Evolutionary conservation across 2,797 vertebrate species (phyloP).

Genomic region (Schizopygopsis pylzovi): DNA sequence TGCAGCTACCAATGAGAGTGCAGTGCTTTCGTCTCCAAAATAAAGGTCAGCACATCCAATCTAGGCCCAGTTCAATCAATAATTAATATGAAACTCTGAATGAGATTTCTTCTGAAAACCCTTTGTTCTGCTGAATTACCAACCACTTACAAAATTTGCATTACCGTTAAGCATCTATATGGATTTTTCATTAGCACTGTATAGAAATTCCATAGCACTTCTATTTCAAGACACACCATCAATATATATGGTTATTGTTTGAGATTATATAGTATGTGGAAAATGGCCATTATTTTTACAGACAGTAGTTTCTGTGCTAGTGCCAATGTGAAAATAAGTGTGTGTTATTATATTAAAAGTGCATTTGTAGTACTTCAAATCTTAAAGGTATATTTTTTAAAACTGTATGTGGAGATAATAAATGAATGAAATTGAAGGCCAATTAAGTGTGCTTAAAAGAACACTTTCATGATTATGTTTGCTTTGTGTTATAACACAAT

Average conservation of each 20-base stretch:
- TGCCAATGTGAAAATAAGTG: background rate
- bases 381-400: background rate
- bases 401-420: background rate
- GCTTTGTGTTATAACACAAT: background rate
- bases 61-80: background rate
- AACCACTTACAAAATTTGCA: background rate
- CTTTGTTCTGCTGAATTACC: background rate
- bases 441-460: too few relatives aligned
- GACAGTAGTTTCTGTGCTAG: background rate
- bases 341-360: background rate
- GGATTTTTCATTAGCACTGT: background rate
- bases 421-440: background rate
- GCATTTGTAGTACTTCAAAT: background rate
- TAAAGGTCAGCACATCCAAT: background rate
- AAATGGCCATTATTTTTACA: slow-evolving; percentile 8
- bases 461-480: too few relatives aligned
- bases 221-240: background rate
- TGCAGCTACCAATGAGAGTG: background rate
- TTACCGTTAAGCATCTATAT: background rate
- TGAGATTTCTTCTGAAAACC: background rate
- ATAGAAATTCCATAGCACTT: background rate
- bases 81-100: background rate
- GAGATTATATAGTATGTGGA: background rate
- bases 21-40: background rate
- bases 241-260: background rate